Base-by-base conservation (phyloP, 2,888 invertebrate species). In the Eilema sororculum region DNA sequence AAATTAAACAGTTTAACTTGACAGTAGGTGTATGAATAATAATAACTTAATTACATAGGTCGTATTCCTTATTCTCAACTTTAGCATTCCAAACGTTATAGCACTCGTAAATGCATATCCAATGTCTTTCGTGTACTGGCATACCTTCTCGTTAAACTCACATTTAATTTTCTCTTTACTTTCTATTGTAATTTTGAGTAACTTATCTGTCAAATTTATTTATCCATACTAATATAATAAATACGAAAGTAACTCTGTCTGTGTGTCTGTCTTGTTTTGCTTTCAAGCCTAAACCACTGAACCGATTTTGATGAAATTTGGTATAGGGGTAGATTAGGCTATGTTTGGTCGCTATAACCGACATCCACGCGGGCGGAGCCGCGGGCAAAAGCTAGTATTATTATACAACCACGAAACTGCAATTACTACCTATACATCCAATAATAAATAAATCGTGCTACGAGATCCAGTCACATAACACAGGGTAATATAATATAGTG, bases 401-500 rank as follows among this genome's bases (percentile, higher is more conserved):
- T 16, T 13, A 37, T 3, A 41, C 9, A 24, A 13, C 0, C 9
- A 62, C 20, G 25, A 62, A 41, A 20, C 25, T 41, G 10, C 25
- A 30, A 22, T 9, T 57, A 56, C 3, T 2, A 4, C 2, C 22
- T n/a, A 65, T 57, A 57, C 30, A 65, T 61, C 57, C 61, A 37
- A 57, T 20, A 65, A 61, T 57, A 56, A 69, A 57, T 33, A 65
- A 37, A 52, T 37, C 61, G 10, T 13, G 65, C 25, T 52, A 68
- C 22, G 20, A 46, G 30, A 61, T 65, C 30, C 33, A 65, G n/a
- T n/a, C n/a, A n/a, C n/a, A 20, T 58, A 52, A 24, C 60, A 65
- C 60, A 65, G 69, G 60, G 61, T 65, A 10, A 61, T 58, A 56
- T 60, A 61, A 37, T 61, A 52, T 33, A 30, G 24, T 60, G 25